phyloP scores from a whole-genome alignment of 2,797 vertebrate species.

The Sebastes diaconus region DNA sequence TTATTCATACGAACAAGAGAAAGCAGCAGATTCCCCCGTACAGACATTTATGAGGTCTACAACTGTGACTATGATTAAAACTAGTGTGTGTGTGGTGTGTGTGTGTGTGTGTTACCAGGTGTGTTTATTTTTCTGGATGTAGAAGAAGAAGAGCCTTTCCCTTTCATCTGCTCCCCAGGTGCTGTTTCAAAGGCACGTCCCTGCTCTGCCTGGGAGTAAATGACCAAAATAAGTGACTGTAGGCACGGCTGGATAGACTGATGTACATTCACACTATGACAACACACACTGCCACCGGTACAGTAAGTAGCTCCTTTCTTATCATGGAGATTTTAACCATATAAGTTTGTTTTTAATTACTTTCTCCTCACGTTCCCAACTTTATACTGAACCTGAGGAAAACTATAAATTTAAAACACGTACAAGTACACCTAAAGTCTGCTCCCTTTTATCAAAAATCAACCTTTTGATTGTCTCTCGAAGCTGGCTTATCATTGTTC shows the following conservation, averaged over 20 bases:
- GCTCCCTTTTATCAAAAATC: conserved; percentile 48
- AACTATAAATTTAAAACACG: conserved; percentile 30
- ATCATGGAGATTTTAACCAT: background rate
- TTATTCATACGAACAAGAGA: conserved; percentile 3
- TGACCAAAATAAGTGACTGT: conserved; percentile 67
- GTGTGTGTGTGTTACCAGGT: conserved; percentile 32
- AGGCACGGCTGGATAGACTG: conserved; percentile 73
- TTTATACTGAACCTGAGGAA: conserved; percentile 67
- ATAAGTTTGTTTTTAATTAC: background rate
- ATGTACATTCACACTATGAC: conserved; percentile 61
- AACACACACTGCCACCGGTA: conserved; percentile 18
- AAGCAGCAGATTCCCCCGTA: background rate
- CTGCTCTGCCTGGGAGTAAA: conserved; percentile 64
- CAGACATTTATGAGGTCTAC: conserved; percentile 4
- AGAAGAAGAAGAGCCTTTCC: conserved; percentile 44
- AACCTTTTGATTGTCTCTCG: conserved; percentile 68
- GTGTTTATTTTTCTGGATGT: conserved; percentile 43
- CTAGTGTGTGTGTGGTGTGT: background rate
- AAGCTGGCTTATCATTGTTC: conserved; percentile 44
- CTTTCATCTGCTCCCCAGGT: conserved; percentile 59
- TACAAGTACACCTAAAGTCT: conserved; percentile 9
- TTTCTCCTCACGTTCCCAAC: conserved; percentile 6
- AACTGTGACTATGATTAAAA: conserved; percentile 19
- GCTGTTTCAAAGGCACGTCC: conserved; percentile 76
- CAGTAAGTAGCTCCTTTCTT: conserved; percentile 7